Percentiles rank a stretch among this genome's conserved stretches.
These are phyloP conservation scores for Odontophorus gujanensis DNA, from an alignment of 2,113 vertebrate genomes.

Conservation along the genomic window DNA sequence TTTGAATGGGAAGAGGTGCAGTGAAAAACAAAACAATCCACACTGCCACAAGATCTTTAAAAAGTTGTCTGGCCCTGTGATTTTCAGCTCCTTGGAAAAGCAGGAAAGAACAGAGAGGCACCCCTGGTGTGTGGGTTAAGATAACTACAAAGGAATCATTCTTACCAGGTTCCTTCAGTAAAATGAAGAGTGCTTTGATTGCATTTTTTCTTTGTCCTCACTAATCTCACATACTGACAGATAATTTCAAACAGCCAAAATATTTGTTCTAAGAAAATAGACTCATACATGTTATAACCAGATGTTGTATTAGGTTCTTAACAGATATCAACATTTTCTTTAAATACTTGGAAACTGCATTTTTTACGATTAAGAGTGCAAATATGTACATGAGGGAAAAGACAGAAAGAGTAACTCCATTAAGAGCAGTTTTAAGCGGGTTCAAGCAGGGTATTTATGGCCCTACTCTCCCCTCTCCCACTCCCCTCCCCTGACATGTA, in stretches of 20 bases:
- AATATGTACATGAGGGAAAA: not conserved
- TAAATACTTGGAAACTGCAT: not conserved
- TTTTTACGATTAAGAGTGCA: not conserved
- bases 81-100: slow-evolving; percentile 30
- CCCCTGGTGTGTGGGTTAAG: slow-evolving; percentile 26
- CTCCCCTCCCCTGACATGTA: not conserved
- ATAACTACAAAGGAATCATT: slow-evolving; percentile 59
- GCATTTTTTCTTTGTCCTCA: slow-evolving; percentile 18
- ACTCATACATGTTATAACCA: not conserved
- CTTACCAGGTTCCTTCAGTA: slow-evolving; percentile 19
- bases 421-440: not conserved
- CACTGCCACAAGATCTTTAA: not conserved
- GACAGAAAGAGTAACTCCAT: not conserved
- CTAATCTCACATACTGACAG: slow-evolving; percentile 50
- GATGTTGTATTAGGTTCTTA: not conserved
- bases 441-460: not conserved
- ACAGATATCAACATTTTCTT: not conserved
- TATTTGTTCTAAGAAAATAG: slow-evolving; percentile 5
- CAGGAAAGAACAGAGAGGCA: slow-evolving; percentile 29
- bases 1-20: not conserved
- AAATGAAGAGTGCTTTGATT: slow-evolving; percentile 22
- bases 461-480: no score
- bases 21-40: no score
- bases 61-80: not conserved
- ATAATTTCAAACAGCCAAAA: slow-evolving; percentile 36